Conservation (phyloP, 2,797 vertebrate species). For the Cephalopachus bancanus region DNA sequence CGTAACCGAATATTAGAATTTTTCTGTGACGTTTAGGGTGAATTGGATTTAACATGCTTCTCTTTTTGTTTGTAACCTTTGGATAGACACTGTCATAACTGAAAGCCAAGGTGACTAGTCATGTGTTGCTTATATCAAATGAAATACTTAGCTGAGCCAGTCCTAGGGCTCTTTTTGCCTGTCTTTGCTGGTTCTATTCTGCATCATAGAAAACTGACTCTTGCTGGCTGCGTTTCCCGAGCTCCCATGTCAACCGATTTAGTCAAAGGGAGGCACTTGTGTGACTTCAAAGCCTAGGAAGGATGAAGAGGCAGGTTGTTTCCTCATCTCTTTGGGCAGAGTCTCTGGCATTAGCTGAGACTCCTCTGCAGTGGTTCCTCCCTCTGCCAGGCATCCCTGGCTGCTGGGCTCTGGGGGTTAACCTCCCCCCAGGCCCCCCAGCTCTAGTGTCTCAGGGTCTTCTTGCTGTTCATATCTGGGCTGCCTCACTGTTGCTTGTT, state of each 20-base stretch:
- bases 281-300: neutral
- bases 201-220: neutral
- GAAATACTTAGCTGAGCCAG: neutral
- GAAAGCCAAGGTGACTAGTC: neutral
- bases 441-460: fast-evolving
- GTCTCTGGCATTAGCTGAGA: neutral
- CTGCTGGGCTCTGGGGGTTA: neutral
- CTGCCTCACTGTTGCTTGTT: neutral
- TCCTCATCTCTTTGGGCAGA: neutral
- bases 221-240: neutral
- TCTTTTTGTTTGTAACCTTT: slow-evolving; percentile 36
- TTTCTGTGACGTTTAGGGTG: neutral
- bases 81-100: neutral
- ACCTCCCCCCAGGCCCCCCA: neutral
- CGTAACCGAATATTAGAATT: slow-evolving; percentile 29
- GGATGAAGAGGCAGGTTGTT: neutral
- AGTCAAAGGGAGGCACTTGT: neutral
- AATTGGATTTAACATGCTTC: neutral
- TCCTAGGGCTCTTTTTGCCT: neutral
- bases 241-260: neutral
- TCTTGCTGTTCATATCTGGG: neutral
- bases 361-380: neutral
- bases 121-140: neutral
- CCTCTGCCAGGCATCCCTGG: neutral
- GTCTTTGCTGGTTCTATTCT: neutral